phyloP scores from a whole-genome alignment of 2,888 invertebrate species.

The Drosophila melanosoma region DNA sequence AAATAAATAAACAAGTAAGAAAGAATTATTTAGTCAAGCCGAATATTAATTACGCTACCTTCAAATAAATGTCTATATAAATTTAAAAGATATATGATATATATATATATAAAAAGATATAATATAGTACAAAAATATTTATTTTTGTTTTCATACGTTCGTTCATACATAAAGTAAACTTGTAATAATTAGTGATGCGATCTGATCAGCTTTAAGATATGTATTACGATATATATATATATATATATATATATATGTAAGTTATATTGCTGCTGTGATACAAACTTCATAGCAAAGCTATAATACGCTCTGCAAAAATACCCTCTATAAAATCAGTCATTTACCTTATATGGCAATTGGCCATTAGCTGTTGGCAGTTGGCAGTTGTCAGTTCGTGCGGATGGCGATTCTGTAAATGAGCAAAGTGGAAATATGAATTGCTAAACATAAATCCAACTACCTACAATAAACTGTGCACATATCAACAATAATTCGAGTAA shows the following conservation, averaged over 20 bases:
- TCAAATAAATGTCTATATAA: neutral
- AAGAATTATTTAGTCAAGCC: neutral
- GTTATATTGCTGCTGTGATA: neutral
- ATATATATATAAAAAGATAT: too few species aligned
- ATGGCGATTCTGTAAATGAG: conserved; percentile 26
- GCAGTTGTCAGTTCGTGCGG: conserved; percentile 37
- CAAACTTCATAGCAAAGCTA: neutral
- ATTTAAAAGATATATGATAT: neutral
- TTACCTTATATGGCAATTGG: conserved; percentile 31
- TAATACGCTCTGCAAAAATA: neutral
- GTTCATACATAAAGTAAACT: too few species aligned
- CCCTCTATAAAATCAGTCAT: conserved; percentile 1
- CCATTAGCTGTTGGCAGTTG: conserved; percentile 7
- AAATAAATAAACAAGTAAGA: neutral
- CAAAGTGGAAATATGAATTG: conserved; percentile 27
- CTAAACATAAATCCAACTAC: conserved; percentile 15
- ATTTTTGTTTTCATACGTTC: neutral
- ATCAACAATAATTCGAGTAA: conserved; percentile 23
- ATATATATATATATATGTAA: neutral
- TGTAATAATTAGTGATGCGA: neutral
- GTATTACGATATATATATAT: neutral
- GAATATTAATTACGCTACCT: neutral
- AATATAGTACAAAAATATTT: too few species aligned
- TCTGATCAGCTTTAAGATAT: neutral
- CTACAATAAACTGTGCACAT: neutral